Conservation (phyloP, 2,797 vertebrate species). For the Holocentrus rufus region DNA sequence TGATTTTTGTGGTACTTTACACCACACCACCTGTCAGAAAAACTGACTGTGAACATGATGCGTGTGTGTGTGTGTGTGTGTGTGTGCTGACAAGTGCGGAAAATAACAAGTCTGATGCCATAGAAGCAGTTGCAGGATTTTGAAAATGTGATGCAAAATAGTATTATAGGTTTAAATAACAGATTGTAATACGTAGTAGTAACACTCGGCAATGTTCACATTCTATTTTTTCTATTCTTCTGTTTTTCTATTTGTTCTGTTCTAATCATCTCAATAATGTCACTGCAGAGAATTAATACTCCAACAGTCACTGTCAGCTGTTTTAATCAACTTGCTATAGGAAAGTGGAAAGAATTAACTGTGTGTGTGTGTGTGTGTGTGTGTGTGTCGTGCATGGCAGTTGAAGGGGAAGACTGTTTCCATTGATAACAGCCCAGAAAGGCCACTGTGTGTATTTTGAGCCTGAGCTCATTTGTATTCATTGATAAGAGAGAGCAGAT, state of each 20-base stretch:
- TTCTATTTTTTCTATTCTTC: too few relatives aligned
- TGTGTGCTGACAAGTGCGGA: background rate
- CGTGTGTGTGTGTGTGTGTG: background rate
- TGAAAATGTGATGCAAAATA: background rate
- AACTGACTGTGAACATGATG: too few relatives aligned
- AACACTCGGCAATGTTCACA: too few relatives aligned
- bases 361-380: slow-evolving; percentile 10
- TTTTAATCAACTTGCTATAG: background rate
- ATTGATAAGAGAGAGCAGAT: slow-evolving; percentile 12
- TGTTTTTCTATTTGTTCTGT: too few relatives aligned
- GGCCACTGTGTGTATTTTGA: slow-evolving; percentile 27
- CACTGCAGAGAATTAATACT: background rate
- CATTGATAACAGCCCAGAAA: slow-evolving; percentile 19
- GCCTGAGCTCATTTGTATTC: slow-evolving; percentile 21
- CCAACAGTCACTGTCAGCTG: background rate
- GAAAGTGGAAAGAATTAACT: slow-evolving; percentile 14
- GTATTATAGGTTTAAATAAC: too few relatives aligned
- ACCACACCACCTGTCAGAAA: too few relatives aligned
- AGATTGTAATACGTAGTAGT: too few relatives aligned
- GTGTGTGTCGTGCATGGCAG: background rate
- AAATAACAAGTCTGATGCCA: too few relatives aligned
- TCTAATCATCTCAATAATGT: too few relatives aligned
- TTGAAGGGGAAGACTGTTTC: slow-evolving; percentile 66
- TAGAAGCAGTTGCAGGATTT: too few relatives aligned
- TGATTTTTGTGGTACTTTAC: background rate